These are phyloP conservation scores for Diorhabda sublineata DNA, from an alignment of 1,140 invertebrate genomes.

Conservation along the genomic window DNA sequence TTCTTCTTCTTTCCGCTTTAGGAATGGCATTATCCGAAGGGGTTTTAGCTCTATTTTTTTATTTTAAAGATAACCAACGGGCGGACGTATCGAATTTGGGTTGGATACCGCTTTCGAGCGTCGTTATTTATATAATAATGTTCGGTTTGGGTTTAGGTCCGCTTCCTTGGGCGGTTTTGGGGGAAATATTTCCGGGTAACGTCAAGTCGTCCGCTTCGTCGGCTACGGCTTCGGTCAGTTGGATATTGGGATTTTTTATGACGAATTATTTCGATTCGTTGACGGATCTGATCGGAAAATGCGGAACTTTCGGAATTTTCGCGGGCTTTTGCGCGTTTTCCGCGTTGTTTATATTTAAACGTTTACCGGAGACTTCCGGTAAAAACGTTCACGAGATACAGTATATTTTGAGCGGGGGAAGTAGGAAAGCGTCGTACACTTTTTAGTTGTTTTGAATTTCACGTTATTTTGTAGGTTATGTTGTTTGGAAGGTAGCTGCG, in stretches of 20 bases:
- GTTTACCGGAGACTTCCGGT: constrained; percentile 69
- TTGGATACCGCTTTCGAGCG: constrained; percentile 58
- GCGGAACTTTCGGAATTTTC: constrained; percentile 78
- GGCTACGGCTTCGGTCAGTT: constrained; percentile 71
- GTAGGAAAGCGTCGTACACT: too few species aligned
- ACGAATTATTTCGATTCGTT: constrained; percentile 71
- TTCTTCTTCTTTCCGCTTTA: constrained; percentile 59
- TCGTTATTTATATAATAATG: constrained; percentile 58
- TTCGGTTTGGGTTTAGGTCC: constrained; percentile 69
- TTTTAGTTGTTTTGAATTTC: too few species aligned
- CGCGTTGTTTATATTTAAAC: constrained; percentile 54
- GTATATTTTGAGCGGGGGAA: constrained; percentile 45
- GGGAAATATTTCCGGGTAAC: constrained; percentile 74
- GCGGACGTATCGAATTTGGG: constrained; percentile 46
- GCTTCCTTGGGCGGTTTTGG: constrained; percentile 80
- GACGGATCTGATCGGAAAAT: constrained; percentile 56
- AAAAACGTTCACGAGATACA: constrained; percentile 65
- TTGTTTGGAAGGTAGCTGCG: too few species aligned
- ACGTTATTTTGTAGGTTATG: too few species aligned
- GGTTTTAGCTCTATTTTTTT: constrained; percentile 58
- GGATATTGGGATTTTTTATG: constrained; percentile 74
- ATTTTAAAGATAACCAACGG: constrained; percentile 47
- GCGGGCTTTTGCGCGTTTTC: constrained; percentile 62
- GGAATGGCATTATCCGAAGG: constrained; percentile 53
- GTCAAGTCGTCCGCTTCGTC: constrained; percentile 72